These are phyloP conservation scores for Eriosoma lanigerum DNA, from an alignment of 1,140 invertebrate species.

Conservation along the genomic window DNA sequence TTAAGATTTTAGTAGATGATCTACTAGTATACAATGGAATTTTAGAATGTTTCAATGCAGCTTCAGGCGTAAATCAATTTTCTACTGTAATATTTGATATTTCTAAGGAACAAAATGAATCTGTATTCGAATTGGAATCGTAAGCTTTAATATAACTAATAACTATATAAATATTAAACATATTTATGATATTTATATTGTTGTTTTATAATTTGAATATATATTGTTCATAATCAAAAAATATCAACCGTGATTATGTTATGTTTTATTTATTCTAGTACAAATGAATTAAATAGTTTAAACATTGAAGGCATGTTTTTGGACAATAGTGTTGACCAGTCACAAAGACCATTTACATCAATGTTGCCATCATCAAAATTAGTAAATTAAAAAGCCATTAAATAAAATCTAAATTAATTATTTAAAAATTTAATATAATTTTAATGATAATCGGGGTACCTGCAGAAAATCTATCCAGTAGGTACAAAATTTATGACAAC, in stretches of 20 bases:
- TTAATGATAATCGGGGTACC: no score
- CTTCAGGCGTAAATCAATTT: slow-evolving; percentile 13
- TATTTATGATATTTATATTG: background rate
- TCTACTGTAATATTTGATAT: slow-evolving; percentile 40
- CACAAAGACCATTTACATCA: slow-evolving; percentile 55
- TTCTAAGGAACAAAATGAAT: slow-evolving; percentile 22
- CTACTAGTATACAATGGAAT: slow-evolving; percentile 74
- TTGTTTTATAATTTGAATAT: background rate
- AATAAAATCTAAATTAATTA: background rate
- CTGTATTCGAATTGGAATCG: slow-evolving; percentile 4
- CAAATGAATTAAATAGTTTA: slow-evolving; percentile 31
- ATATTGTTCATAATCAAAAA: background rate
- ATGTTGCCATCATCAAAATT: slow-evolving; percentile 49
- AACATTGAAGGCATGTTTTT: slow-evolving; percentile 13
- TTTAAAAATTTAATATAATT: no score
- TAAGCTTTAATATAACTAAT: background rate
- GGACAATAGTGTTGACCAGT: slow-evolving; percentile 54
- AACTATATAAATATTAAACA: no score
- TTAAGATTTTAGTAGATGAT: slow-evolving; percentile 74
- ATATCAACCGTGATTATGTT: no score
- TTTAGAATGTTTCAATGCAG: slow-evolving; percentile 60
- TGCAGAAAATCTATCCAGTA: no score
- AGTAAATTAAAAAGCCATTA: slow-evolving; percentile 4
- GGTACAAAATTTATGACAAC: no score
- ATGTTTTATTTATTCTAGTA: background rate